Evolutionary conservation across 2,113 vertebrate genomes (phyloP), one percentile per base, ranked within the genome.

Genomic region (Ondatra zibethicus): DNA sequence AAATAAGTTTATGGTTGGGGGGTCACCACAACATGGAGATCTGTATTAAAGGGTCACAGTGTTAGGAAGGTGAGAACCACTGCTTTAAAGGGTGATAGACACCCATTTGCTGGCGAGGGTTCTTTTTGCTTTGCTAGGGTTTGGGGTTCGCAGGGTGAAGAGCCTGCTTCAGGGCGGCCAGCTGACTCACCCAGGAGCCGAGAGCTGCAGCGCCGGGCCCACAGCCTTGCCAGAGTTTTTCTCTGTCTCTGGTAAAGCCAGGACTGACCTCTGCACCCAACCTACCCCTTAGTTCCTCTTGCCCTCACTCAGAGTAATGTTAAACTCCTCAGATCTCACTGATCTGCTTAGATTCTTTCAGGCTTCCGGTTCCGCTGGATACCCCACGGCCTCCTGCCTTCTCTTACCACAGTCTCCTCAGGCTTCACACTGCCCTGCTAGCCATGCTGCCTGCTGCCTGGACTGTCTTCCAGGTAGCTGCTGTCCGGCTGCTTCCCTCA

Each of bases 361-460:
- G 5, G 76, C 80, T 93, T 87, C 76, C 10, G 0, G 77, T 45
- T 70, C 52, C 52, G 36, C 17, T 47, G 2, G 70, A 39, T 55
- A 63, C 13, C 39, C 33, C 31, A 0, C 0, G 45, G 88, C 47
- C 42, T 81, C 50, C 31, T 29, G 7, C 33, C 47, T 45, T 76
- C 66, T 66, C 55, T 55, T 33, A 39, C 33, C 29, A 45, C 39
- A 33, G 17, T 19, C 70, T 55, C 10, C 63, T 77, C 0, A 3
- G 14, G 21, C 61, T 33, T 42, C 0, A 19, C 65, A 23, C n/a
- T 33, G 39, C 50, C 92, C 76, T n/a, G 0, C 42, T 3, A 0
- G 11, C 36, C 58, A 2, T 42, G 85, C 50, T 39, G 68, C 72
- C 23, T 6, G 4, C 12, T 52, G n/a, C 66, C 75, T 73, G 75